A percentile compares a stretch with the other conserved stretches of the same genome.
These are phyloP conservation scores for Gortyna flavago DNA, from an alignment of 2,888 invertebrate species.

Conservation along the genomic window DNA sequence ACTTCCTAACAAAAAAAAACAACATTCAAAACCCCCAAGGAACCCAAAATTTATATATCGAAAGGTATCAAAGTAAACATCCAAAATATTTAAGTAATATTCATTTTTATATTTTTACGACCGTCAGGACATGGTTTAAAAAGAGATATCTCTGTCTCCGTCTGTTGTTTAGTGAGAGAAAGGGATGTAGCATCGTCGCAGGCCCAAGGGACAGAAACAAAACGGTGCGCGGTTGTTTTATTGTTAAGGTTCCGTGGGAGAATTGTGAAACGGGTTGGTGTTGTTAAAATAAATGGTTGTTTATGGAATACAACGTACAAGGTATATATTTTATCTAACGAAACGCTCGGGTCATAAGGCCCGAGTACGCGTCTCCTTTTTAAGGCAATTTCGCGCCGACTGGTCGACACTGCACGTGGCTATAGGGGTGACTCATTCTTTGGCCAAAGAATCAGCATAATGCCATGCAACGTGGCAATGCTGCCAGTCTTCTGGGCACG, in stretches of 20 bases:
- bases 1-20: constrained; percentile 13
- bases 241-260: constrained; percentile 63
- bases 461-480: too few species aligned
- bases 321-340: not conserved
- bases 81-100: constrained; percentile 73
- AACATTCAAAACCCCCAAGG: constrained; percentile 45
- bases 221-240: constrained; percentile 73
- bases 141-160: constrained; percentile 41
- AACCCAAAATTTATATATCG: constrained; percentile 65
- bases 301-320: too few species aligned
- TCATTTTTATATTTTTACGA: constrained; percentile 70
- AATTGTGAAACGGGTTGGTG: constrained; percentile 6
- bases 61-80: constrained; percentile 79
- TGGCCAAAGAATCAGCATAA: too few species aligned
- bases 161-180: constrained; percentile 15
- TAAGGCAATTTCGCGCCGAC: too few species aligned
- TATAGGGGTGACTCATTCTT: too few species aligned
- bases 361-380: too few species aligned
- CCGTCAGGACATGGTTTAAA: constrained; percentile 58
- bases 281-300: not conserved
- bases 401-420: too few species aligned
- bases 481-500: too few species aligned
- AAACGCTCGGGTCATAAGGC: too few species aligned
- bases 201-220: constrained; percentile 79
- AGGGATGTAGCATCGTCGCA: constrained; percentile 53